These are phyloP conservation scores for Caranx ignobilis DNA, from an alignment of 2,113 vertebrate species.

Conservation along the genomic window DNA sequence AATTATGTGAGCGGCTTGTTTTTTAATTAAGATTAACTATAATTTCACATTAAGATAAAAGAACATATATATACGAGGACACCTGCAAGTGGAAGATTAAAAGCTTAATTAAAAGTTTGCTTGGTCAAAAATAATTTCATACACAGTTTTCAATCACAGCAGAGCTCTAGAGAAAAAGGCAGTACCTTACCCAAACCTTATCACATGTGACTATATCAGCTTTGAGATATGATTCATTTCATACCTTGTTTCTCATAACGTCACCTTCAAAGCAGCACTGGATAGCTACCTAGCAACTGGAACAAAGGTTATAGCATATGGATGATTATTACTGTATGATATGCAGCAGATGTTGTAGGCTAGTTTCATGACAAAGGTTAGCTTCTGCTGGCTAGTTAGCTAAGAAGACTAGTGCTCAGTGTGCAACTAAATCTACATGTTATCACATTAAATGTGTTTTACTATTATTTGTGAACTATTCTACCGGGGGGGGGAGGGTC, in stretches of 20 bases:
- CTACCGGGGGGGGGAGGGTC: neutral
- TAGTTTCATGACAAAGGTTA: neutral
- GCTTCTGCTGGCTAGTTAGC: neutral
- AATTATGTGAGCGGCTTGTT: neutral
- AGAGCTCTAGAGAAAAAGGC: slow-evolving; percentile 6
- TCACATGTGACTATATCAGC: neutral
- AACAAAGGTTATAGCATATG: neutral
- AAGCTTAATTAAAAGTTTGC: slow-evolving; percentile 5
- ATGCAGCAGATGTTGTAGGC: neutral
- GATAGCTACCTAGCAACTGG: neutral
- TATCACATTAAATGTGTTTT: no score
- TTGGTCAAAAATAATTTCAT: slow-evolving; percentile 5
- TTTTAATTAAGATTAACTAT: neutral
- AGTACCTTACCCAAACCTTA: neutral
- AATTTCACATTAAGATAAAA: slow-evolving; percentile 3
- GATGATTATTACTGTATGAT: neutral
- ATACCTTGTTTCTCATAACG: slow-evolving; percentile 8
- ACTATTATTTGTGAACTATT: neutral
- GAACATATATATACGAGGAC: neutral
- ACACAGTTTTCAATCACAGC: neutral
- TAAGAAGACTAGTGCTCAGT: neutral
- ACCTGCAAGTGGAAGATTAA: neutral
- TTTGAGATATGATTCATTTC: neutral
- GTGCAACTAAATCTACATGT: no score
- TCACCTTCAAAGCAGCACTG: neutral